phyloP scores from a whole-genome alignment of 64 coral and sea anemone species.

The Montipora cactus region DNA sequence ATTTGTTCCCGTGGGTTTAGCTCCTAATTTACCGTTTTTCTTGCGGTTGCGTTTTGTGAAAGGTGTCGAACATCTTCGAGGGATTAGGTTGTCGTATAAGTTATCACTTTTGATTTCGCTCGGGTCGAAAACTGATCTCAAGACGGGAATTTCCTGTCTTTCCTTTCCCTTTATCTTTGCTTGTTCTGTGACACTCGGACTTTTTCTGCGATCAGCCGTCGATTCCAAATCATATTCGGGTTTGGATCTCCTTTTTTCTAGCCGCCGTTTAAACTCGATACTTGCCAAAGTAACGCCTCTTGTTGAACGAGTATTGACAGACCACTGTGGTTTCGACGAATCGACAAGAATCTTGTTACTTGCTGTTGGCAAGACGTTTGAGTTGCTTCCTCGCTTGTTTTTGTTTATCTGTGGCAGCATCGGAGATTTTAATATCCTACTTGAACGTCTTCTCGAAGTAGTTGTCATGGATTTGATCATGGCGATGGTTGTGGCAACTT shows the following conservation, averaged over 20 bases:
- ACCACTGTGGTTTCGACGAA: neutral
- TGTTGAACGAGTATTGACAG: neutral
- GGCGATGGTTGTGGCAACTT: slow-evolving; percentile 18
- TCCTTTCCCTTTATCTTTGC: neutral
- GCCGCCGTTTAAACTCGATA: slow-evolving; percentile 27
- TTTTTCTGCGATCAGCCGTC: neutral
- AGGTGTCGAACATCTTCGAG: neutral
- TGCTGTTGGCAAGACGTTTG: neutral
- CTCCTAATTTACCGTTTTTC: too few relatives aligned
- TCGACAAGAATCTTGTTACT: neutral
- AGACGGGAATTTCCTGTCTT: neutral
- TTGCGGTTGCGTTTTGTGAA: neutral
- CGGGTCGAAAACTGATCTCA: neutral
- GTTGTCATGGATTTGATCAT: slow-evolving; percentile 54
- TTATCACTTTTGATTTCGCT: neutral
- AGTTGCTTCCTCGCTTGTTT: neutral
- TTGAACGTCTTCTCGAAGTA: neutral
- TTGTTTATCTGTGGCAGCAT: neutral
- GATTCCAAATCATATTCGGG: neutral
- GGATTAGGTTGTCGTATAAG: neutral
- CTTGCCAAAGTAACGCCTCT: slow-evolving; percentile 43
- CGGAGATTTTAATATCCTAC: neutral
- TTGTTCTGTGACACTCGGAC: neutral
- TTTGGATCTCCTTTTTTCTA: slow-evolving; percentile 3
- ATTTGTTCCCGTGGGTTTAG: neutral